Conservation (phyloP, 2,888 invertebrate species). For the Pherbina coryleti region DNA sequence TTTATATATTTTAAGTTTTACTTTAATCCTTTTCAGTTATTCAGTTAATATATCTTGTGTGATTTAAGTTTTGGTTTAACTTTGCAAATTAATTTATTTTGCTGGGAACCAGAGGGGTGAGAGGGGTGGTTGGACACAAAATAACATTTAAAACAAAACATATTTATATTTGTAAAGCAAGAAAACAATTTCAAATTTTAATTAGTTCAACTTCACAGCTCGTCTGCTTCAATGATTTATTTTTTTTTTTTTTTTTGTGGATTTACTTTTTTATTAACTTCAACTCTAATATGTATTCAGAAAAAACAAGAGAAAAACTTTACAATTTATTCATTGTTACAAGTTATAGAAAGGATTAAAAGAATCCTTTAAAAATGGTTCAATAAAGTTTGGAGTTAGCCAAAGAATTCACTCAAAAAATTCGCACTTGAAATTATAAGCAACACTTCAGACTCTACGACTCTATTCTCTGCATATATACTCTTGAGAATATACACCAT, state of each 20-base stretch:
- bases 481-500: not conserved
- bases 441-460: too few relatives aligned
- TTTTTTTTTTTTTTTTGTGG: not conserved
- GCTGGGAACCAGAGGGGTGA: not conserved
- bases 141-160: not conserved
- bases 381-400: not conserved
- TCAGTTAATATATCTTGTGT: slow-evolving; percentile 36
- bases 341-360: not conserved
- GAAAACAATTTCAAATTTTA: slow-evolving; percentile 1
- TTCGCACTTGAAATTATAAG: not conserved
- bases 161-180: not conserved
- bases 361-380: too few relatives aligned
- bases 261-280: slow-evolving; percentile 16
- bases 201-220: slow-evolving; percentile 41
- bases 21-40: slow-evolving; percentile 37
- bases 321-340: not conserved
- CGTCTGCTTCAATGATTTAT: slow-evolving; percentile 40
- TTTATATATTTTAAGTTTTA: slow-evolving; percentile 26
- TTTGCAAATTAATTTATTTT: slow-evolving; percentile 39
- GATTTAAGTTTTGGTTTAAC: slow-evolving; percentile 38
- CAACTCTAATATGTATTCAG: not conserved
- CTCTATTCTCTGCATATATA: not conserved
- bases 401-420: not conserved
- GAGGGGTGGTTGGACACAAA: not conserved
- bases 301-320: not conserved